Base-by-base conservation (phyloP, 2,888 invertebrate genomes). In the Polia nebulosa region DNA sequence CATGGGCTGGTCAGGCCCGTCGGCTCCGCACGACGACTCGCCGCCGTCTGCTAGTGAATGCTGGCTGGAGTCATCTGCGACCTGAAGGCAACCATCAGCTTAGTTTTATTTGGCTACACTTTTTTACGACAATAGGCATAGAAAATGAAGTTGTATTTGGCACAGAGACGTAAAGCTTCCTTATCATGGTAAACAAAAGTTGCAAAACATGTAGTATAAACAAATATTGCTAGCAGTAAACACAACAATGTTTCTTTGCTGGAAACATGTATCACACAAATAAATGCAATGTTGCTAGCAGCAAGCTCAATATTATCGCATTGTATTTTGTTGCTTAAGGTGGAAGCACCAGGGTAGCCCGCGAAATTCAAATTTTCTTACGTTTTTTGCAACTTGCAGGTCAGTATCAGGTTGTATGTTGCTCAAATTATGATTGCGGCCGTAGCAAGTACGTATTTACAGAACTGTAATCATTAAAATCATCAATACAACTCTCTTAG, bases 11-110 rank as follows among this genome's bases (percentile, higher is more conserved):
- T 82, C 77, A 4, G 89, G 83, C 5, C 89, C 91, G 55, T 91
- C 92, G 32, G 89, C 85, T 52, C 89, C 90, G 84, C 91, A 89
- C 58, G 93, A 88, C 41, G 87, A 78, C 61, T 94, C 94, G 60
- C 87, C 83, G 79, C 87, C 89, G 36, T 94, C 95, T 41, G 84
- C 85, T 70, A 96, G 89, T 25, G 97, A 97, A 81, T 96, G 96
- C 89, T 97, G 97, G 86, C 97, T 97, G 80, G 96, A 96, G 75
- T 98, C 98, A 88, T 98, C 98, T 45, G 97, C 90, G 55, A 97
- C 93, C 93, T 97, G 59, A 20, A 20, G 5, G 27, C n/a, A 41
- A 27, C 34, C 34, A 4, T 13, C 1, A 44, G 4, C 9, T 57
- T 44, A 44, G 27, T 27, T 29, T 27, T n/a, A 20, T 13, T 29